Base-by-base conservation (phyloP, 2,797 vertebrate species). In the Amblyraja radiata region DNA sequence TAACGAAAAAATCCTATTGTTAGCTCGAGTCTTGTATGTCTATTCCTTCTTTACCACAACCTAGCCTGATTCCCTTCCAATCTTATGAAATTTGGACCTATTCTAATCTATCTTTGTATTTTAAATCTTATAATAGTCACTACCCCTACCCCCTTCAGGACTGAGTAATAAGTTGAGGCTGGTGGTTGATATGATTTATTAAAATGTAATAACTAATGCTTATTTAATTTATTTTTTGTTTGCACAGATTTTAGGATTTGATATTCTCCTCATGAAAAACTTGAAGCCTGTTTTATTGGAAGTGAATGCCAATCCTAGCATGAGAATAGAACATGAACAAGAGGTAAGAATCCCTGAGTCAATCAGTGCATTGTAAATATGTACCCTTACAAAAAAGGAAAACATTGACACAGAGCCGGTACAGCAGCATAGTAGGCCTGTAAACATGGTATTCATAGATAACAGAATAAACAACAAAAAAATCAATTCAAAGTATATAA, bases 231-330 rank as follows among this genome's bases (percentile, higher is more conserved):
- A 94, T 11, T 94, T 77, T 90, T 23, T 81, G 58, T 84, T 73
- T 39, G 54, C 61, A 25, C 96, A 99, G 99, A 99, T 99, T 95
- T 96, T 99, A 96, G 99, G 99, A 39, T 99, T 99, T 96, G 99
- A 99, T 95, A 99, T 99, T 94, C 97, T 99, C 93, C 96, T 99
- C 95, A 98, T 97, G 98, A 99, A 98, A 96, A 98, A 98, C 95
- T 95, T 99, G 96, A 99, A 99, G 96, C 98, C 99, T 6, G 94
- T 99, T 10, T 96, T 99, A 86, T 96, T 99, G 54, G 99, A 99
- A 96, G 99, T 99, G 93, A 99, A 99, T 88, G 98, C 98, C 93
- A 99, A 98, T 95, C 99, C 99, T 94, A 99, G 99, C 95, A 99
- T 99, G 98, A 98, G 98, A 94, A 99, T 99, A 86, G 98, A 99